phyloP scores from a whole-genome alignment of 2,113 vertebrate genomes.

The Mastomys coucha region DNA sequence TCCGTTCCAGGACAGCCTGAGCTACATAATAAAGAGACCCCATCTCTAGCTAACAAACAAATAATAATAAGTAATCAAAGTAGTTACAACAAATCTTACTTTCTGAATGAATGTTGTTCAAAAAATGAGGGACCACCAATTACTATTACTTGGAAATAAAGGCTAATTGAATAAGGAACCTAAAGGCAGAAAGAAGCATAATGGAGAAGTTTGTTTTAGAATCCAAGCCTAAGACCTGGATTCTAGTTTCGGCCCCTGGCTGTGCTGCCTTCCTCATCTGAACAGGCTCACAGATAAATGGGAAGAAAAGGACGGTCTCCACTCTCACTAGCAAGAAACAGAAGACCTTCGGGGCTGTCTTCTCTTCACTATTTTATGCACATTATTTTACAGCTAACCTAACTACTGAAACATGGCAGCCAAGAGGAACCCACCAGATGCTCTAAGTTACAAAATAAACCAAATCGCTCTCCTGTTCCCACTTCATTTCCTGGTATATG shows the following conservation, averaged over 20 bases:
- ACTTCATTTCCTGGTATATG: slow-evolving; percentile 30
- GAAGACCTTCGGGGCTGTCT: not conserved
- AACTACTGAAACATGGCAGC: slow-evolving; percentile 36
- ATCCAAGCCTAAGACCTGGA: slow-evolving; percentile 2
- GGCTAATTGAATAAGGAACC: not conserved
- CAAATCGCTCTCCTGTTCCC: slow-evolving; percentile 44
- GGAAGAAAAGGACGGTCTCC: not conserved
- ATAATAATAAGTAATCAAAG: not conserved
- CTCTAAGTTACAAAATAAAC: slow-evolving; percentile 45
- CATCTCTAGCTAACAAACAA: not conserved
- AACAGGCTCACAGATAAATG: not conserved
- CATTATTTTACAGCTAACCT: not conserved
- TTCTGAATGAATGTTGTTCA: not conserved
- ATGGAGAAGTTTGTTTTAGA: not conserved
- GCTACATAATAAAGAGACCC: not conserved
- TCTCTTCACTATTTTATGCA: slow-evolving; percentile 9
- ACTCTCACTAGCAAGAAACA: slow-evolving; percentile 19
- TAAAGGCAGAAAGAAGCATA: not conserved
- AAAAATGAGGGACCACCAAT: not conserved
- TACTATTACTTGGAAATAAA: slow-evolving; percentile 51
- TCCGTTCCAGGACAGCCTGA: not conserved
- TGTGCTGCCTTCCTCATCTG: not conserved
- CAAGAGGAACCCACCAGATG: not conserved
- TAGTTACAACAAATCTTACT: slow-evolving; percentile 7
- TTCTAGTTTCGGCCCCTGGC: slow-evolving; percentile 28